Evolutionary conservation across 2,113 vertebrate species (phyloP), one percentile per base, ranked within the genome.

Genomic region (Malurus melanocephalus): DNA sequence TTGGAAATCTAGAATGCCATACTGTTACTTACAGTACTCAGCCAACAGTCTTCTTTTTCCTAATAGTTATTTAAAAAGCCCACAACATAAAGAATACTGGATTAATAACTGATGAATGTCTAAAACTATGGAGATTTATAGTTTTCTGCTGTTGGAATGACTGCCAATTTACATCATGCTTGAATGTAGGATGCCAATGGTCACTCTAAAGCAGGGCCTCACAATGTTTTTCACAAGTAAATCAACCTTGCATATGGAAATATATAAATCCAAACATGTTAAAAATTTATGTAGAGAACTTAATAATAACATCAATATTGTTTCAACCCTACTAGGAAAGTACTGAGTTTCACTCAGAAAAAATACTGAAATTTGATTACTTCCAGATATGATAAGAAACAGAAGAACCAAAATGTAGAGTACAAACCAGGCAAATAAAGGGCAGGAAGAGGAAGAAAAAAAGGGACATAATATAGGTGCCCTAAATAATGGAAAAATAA

Each of bases 401-500:
- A 67, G 35, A 74, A 74, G 32, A 51, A 92, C 2, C 20, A 55
- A 23, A 16, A 55, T 38, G 8, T 61, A 62, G 24, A 67, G 24
- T 48, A 55, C 7, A 51, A 59, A 56, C 62, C n/a, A 35, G 17
- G 6, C 13, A 51, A 69, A 16, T 6, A 64, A 79, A 68, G 2
- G 3, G 1, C 33, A 18, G 16, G 5, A 21, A 59, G 19, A 56
- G 11, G 4, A 73, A 16, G 5, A 6, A 30, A 33, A 66, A 78
- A 53, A 19, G 2, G 0, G 4, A 43, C 40, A 33, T 32, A n/a
- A 40, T 30, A 43, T 1, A 57, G 4, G 2, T 68, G 12, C 61
- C 20, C 2, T 53, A 45, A 32, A 64, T 28, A 46, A 42, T 17
- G 13, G 17, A 43, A 56, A 78, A 73, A 23, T 9, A n/a, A 33